Evolutionary conservation across 2,797 vertebrate genomes (phyloP), one percentile per base, ranked within the genome.

Genomic region (Tauraco hartlaubi): DNA sequence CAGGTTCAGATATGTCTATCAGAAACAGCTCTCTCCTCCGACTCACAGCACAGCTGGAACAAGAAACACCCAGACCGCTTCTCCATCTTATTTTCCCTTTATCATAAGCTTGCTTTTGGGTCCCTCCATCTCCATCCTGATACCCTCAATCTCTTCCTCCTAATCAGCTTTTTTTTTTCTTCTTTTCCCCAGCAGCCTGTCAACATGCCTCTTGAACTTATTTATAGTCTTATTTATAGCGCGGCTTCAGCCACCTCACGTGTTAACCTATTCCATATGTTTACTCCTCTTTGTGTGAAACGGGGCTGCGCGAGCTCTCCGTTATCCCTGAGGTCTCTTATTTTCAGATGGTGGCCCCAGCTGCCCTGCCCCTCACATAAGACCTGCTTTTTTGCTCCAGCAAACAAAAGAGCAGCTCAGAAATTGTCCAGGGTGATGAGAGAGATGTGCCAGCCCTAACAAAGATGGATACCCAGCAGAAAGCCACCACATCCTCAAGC

Each of bases 211-310:
- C 91, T 85, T 94, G 82, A 90, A 90, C 69, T 93, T 93, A 92
- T 96, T 96, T 95, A 92, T 85, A 75, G 82, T 69, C 83, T 90
- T 81, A 92, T 88, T 94, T 96, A 94, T 90, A 88, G 73, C 12
- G 2, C 0, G 0, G 85, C 77, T 96, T 88, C 95, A 96, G 79
- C 56, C 92, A 90, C 92, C 92, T 93, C 90, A 43, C 80, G 90
- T 64, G 73, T 88, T 96, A 96, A 97, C 71, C 52, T 85, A 4
- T 90, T 93, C 96, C 96, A 95, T 84, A 90, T 96, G 96, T 76
- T 94, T 92, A 76, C 71, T 92, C 26, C 26, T 23, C 59, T 94
- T 96, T 84, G 69, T 88, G 90, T 79, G 63, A 86, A 94, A 86
- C 12, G 22, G 29, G 43, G 33, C 79, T 88, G 77, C 0, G 0